These are phyloP conservation scores for Euzophera pinguis DNA, from an alignment of 2,888 invertebrate genomes.

Conservation along the genomic window DNA sequence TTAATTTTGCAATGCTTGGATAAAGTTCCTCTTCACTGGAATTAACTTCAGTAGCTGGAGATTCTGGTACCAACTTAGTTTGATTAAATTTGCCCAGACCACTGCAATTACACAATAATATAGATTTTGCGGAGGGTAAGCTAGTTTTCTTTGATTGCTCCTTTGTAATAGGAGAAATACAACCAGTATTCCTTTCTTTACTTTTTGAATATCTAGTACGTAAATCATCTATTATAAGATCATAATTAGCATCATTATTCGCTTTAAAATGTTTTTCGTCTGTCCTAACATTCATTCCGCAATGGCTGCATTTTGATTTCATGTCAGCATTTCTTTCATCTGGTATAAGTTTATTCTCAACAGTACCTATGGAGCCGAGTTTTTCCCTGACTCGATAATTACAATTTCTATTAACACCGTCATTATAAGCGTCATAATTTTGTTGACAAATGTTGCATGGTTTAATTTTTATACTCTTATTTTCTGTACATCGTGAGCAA, in stretches of 20 bases:
- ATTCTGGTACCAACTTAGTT: not conserved
- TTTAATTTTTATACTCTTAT: no score
- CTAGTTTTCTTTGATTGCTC: not conserved
- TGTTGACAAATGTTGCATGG: no score
- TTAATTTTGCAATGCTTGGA: constrained; percentile 35
- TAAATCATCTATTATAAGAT: not conserved
- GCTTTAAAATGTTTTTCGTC: not conserved
- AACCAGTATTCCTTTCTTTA: not conserved
- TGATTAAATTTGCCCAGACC: not conserved
- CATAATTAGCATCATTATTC: not conserved
- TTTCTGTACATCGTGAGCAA: no score
- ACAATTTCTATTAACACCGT: no score
- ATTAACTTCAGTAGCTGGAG: not conserved
- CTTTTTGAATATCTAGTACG: not conserved
- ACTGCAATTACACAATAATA: not conserved
- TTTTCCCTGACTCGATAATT: no score
- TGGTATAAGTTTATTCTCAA: not conserved
- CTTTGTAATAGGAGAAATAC: not conserved
- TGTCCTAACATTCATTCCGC: not conserved
- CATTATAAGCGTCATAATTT: no score
- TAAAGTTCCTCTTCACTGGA: constrained; percentile 18
- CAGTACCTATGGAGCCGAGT: not conserved
- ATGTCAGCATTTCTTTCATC: not conserved
- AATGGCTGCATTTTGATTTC: not conserved
- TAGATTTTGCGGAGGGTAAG: not conserved